Conservation (phyloP, 2,113 vertebrate species). For the Cyprinodon variegatus region DNA sequence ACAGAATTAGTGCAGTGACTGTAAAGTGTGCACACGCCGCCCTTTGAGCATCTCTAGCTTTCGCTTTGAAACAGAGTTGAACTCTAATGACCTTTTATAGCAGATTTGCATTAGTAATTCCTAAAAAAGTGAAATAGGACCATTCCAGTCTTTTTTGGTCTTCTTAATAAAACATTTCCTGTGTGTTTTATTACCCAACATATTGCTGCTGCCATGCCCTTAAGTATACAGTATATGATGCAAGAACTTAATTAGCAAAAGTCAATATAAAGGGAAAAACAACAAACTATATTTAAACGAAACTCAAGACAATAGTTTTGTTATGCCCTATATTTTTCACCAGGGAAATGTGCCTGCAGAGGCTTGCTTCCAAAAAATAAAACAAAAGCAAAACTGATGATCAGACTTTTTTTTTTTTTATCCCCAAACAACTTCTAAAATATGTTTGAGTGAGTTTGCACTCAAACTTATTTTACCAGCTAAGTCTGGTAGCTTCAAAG, state of each 20-base stretch:
- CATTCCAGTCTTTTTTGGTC: neutral
- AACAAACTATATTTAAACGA: neutral
- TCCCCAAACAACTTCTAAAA: neutral
- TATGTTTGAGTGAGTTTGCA: neutral
- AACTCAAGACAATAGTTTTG: neutral
- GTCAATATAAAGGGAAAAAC: neutral
- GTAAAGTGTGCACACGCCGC: no score
- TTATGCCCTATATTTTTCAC: neutral
- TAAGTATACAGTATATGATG: neutral
- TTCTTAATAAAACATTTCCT: neutral
- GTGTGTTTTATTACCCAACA: neutral
- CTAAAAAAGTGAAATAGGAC: no score
- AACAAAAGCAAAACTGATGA: neutral
- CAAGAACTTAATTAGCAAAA: neutral
- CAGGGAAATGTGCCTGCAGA: neutral
- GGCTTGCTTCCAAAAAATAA: neutral
- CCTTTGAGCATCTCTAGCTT: no score
- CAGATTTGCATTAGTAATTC: no score
- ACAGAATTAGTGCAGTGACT: no score
- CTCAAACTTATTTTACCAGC: no score
- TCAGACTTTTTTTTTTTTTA: neutral
- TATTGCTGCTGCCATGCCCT: neutral
- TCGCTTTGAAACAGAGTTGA: no score
- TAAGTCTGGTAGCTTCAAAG: slow-evolving; percentile 3
- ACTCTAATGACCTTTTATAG: no score